phyloP scores from a whole-genome alignment of 2,113 vertebrate genomes.

The Thunnus maccoyii region DNA sequence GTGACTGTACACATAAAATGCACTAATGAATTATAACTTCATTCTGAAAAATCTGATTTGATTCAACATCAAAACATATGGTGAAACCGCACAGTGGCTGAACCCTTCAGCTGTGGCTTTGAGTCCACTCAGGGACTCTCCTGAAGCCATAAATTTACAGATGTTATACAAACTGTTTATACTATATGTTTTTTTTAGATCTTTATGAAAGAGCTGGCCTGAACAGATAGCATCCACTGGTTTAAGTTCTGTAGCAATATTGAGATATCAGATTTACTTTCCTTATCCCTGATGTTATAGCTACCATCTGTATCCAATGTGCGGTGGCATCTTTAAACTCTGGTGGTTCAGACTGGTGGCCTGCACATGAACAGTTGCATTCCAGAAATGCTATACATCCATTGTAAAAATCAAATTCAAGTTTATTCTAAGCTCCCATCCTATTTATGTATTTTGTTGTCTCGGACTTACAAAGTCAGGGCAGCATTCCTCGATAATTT shows the following conservation, averaged over 20 bases:
- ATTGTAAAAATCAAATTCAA: not conserved
- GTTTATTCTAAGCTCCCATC: not conserved
- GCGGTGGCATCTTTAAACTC: conserved; percentile 18
- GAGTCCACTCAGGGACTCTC: conserved; percentile 48
- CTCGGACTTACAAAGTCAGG: not conserved
- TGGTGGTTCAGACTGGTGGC: not conserved
- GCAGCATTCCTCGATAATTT: not conserved
- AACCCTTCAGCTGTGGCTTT: conserved; percentile 56
- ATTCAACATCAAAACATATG: conserved; percentile 58
- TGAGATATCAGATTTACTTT: conserved; percentile 14
- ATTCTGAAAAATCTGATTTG: conserved; percentile 43
- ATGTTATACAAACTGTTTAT: conserved; percentile 75
- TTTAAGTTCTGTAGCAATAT: conserved; percentile 20
- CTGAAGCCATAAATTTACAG: conserved; percentile 59
- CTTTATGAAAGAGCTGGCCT: conserved; percentile 39
- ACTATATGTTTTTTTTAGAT: conserved; percentile 42
- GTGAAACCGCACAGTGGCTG: conserved; percentile 37
- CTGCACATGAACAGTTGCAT: not conserved
- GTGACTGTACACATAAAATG: conserved; percentile 50
- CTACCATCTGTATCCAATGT: conserved; percentile 58
- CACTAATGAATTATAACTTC: conserved; percentile 62
- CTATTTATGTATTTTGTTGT: not conserved
- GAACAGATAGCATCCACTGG: conserved; percentile 56
- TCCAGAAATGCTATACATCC: not conserved
- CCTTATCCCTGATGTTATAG: not conserved